Evolutionary conservation across 2,888 invertebrate genomes (phyloP), one percentile per base, ranked within the genome.

Genomic region (Nemurella pictetii): DNA sequence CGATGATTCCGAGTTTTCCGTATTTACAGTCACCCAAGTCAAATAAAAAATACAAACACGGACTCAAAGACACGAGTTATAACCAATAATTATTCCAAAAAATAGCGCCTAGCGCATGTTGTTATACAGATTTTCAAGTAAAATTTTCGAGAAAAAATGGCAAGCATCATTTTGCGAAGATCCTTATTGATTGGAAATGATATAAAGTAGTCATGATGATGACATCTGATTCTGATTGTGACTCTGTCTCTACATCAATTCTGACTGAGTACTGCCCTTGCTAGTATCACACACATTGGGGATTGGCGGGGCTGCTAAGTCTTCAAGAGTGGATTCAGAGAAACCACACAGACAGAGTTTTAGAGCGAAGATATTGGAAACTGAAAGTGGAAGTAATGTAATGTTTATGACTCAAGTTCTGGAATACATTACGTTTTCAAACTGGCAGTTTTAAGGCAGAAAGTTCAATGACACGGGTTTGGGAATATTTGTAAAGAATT

Each of bases 381-480:
- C 15, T 55, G 55, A 3, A 35, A 55, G 20, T 55, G 55, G 15
- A 15, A 55, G 9, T 20, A 75, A 26, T 3, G 75, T 28, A 75
- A 75, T 75, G 75, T 75, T 75, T 75, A 75, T 75, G 75, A 75
- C 9, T 28, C 25, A 1, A 12, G 26, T 28, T 28, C 28, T 26
- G 26, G 75, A 75, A 75, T 75, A 75, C 75, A 75, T 75, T 75
- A 75, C 75, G 73, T 28, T 75, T 7, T 75, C 5, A 75, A 55
- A 20, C 55, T 55, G 55, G 20, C 20, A 20, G 55, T 55, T 7
- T 20, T 55, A 12, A 55, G 15, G 20, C 20, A 20, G 15, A 7
- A 12, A 55, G 55, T 55, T 55, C 55, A 55, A 55, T 55, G 55
- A 55, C 55, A 55, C 20, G 55, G 20, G 55, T 55, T 55, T 15